Evolutionary conservation across 2,888 invertebrate genomes (phyloP), one percentile per base, ranked within the genome.

Genomic region (Heteromurus nitidus): DNA sequence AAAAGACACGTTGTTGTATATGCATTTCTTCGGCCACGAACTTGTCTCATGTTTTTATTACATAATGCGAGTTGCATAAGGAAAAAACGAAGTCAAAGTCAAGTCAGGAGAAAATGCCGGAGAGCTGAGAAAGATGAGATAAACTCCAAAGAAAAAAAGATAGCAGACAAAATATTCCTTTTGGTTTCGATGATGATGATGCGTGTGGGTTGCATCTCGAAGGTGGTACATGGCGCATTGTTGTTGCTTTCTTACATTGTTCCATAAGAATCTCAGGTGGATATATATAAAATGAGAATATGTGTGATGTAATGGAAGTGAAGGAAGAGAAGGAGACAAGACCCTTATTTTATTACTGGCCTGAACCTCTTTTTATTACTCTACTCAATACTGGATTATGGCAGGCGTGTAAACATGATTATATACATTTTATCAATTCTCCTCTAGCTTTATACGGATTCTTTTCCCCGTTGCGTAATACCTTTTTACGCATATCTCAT

Each of bases 321-420:
- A 65, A 9, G 11, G 13, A 47, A 18, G 42, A 28, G 65, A 44
- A 2, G 9, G 9, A 24, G 24, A 13, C 18, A 36, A 60, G 72
- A 72, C 72, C 60, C 72, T 60, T 62, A 36, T 55, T 24, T 36
- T 72, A 60, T 60, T 60, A 68, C 53, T 18, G n/a, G 60, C 62
- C 58, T 67, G 76, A 76, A 76, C 76, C 65, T 76, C 76, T 76
- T 76, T 76, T 76, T 76, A 76, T 74, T 64, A 74, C 67, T 44
- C 36, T 70, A 18, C 44, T 73, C 69, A 69, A 69, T 69, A 55
- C 55, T 55, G 58, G 70, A 70, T 70, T 70, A 70, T 70, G 36
- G 60, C 70, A 58, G 50, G 50, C 30, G 47, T 68, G 68, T 68
- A 70, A 70, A 58, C 69, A 69, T 44, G 69, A 69, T 69, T 69